phyloP scores from a whole-genome alignment of 2,797 vertebrate genomes.

The Urosaurus nigricauda region DNA sequence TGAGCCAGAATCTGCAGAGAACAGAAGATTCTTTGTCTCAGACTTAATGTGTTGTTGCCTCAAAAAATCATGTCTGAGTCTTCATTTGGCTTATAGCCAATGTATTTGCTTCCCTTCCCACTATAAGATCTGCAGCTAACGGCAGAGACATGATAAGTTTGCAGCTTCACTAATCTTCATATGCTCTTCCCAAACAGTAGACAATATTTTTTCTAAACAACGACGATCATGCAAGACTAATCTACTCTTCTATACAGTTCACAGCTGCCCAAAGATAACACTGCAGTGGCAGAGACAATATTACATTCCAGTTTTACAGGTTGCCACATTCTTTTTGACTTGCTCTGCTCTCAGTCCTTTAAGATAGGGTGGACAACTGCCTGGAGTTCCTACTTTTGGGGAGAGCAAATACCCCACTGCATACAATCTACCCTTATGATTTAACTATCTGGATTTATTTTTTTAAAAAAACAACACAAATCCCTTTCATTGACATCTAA shows the following conservation, averaged over 20 bases:
- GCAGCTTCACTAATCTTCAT: slow-evolving; percentile 18
- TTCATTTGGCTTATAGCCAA: slow-evolving; percentile 24
- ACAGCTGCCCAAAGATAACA: slow-evolving; percentile 35
- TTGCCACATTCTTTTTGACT: not conserved
- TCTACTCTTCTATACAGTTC: not conserved
- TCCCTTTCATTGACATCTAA: too few relatives aligned
- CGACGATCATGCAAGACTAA: slow-evolving; percentile 22
- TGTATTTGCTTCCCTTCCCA: not conserved
- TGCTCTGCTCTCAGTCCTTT: not conserved
- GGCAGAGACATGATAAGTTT: slow-evolving; percentile 11
- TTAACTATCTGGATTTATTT: too few relatives aligned
- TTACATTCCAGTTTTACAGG: not conserved
- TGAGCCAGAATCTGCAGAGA: not conserved
- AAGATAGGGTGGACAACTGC: not conserved
- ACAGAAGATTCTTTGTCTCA: slow-evolving; percentile 8
- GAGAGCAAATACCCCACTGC: too few relatives aligned
- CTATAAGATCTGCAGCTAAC: slow-evolving; percentile 4
- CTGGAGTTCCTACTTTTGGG: too few relatives aligned
- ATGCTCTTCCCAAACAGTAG: slow-evolving; percentile 1
- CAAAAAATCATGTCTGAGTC: slow-evolving; percentile 2
- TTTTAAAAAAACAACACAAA: too few relatives aligned
- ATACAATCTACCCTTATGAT: too few relatives aligned
- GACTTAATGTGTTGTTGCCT: not conserved
- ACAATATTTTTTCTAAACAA: not conserved
- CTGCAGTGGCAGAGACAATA: not conserved